Percentiles rank a stretch among this genome's conserved stretches.
phyloP scores from a whole-genome alignment of 2,888 invertebrate species.

The Thymelicus sylvestris region DNA sequence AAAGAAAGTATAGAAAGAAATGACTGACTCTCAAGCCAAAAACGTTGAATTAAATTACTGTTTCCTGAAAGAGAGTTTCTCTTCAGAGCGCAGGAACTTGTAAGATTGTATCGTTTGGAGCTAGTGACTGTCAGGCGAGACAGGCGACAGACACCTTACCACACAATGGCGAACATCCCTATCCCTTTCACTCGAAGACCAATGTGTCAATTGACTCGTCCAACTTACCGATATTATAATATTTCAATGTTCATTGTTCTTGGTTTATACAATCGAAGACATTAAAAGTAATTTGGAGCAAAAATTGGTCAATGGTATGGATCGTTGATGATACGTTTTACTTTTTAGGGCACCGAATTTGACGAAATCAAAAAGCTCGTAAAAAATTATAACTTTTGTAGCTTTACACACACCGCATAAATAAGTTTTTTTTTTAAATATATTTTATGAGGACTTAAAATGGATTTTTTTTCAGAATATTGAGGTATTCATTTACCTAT shows the following conservation, averaged over 20 bases:
- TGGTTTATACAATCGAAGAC: conserved; percentile 20
- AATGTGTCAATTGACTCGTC: conserved; percentile 71
- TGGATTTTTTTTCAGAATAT: too few relatives aligned
- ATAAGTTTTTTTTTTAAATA: too few relatives aligned
- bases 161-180: conserved; percentile 61
- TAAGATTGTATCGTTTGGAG: not conserved
- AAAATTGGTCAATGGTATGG: not conserved
- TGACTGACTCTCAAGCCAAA: too few relatives aligned
- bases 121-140: too few relatives aligned
- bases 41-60: too few relatives aligned
- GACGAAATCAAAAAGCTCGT: not conserved
- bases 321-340: not conserved
- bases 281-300: conserved; percentile 33
- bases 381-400: too few relatives aligned
- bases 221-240: conserved; percentile 39
- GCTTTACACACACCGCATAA: too few relatives aligned
- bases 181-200: conserved; percentile 77
- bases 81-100: too few relatives aligned
- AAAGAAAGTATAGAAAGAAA: too few relatives aligned
- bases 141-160: conserved; percentile 1
- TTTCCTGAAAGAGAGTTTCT: too few relatives aligned
- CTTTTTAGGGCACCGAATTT: not conserved
- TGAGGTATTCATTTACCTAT: too few relatives aligned
- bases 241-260: conserved; percentile 38
- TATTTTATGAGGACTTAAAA: too few relatives aligned